A percentile compares a stretch with the other conserved stretches of the same genome.
Evolutionary conservation across 2,113 vertebrate genomes (phyloP).

Genomic region (Phrynocephalus versicolor): DNA sequence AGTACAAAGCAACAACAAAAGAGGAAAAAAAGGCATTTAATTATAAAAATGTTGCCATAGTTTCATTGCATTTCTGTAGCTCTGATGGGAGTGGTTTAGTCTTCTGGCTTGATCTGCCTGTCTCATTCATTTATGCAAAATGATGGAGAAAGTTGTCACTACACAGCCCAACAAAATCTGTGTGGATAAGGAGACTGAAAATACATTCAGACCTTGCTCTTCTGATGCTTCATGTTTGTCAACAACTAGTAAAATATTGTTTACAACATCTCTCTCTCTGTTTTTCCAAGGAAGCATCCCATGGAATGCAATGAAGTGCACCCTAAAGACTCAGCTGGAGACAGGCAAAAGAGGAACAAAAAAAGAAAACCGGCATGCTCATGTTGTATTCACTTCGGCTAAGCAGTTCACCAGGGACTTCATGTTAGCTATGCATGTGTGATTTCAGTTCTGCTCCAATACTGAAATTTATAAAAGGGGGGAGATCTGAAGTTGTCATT

Average conservation of each 20-base stretch:
- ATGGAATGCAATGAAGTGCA: slow-evolving; percentile 2
- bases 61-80: background rate
- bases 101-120: background rate
- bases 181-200: background rate
- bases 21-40: background rate
- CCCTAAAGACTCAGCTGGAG: background rate
- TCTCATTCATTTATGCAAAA: background rate
- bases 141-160: background rate
- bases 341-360: background rate
- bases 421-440: background rate
- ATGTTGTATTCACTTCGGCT: background rate
- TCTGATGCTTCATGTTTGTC: background rate
- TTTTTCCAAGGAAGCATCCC: slow-evolving; percentile 4
- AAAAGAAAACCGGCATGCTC: background rate
- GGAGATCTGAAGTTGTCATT: background rate
- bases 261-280: slow-evolving; percentile 1
- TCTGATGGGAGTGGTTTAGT: background rate
- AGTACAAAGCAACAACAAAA: background rate
- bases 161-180: background rate
- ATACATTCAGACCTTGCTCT: slow-evolving; percentile 13
- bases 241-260: background rate
- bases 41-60: background rate
- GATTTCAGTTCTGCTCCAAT: background rate
- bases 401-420: background rate
- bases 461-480: background rate